Percentiles rank a stretch among this genome's conserved stretches.
These are phyloP conservation scores for Arremon aurantiirostris DNA, from an alignment of 2,797 vertebrate genomes.

Conservation along the genomic window DNA sequence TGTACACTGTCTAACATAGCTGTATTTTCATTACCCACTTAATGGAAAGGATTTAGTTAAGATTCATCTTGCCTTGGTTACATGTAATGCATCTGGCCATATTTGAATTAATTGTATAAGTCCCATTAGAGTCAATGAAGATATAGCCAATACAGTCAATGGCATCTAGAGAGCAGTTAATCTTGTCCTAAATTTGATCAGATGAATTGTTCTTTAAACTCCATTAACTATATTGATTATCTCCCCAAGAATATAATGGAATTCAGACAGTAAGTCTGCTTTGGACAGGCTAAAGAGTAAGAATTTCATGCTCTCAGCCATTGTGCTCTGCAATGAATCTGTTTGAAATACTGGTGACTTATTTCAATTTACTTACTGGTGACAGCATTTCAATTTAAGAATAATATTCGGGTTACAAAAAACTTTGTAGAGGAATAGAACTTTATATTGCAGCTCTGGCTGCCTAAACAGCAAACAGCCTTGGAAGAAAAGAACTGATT, in stretches of 20 bases:
- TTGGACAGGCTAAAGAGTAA: background rate
- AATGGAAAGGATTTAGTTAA: background rate
- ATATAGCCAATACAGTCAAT: background rate
- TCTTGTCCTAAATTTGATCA: constrained; percentile 7
- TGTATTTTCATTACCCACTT: background rate
- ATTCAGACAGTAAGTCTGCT: background rate
- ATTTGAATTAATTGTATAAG: background rate
- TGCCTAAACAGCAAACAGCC: background rate
- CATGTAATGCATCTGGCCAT: background rate
- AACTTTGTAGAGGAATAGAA: background rate
- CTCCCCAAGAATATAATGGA: background rate
- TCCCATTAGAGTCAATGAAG: background rate
- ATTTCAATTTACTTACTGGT: too few relatives aligned
- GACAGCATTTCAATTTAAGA: background rate
- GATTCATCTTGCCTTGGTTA: background rate
- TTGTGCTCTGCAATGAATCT: background rate
- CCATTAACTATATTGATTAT: constrained; percentile 32
- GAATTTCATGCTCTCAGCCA: background rate
- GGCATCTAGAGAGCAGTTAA: background rate
- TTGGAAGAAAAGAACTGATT: background rate
- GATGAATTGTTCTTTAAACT: constrained; percentile 39
- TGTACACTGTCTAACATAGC: background rate
- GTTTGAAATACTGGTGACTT: background rate
- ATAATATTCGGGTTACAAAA: background rate
- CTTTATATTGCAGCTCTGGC: background rate